Base-by-base conservation (phyloP, 92 coral and sea anemone species). In the Siderastrea siderea region DNA sequence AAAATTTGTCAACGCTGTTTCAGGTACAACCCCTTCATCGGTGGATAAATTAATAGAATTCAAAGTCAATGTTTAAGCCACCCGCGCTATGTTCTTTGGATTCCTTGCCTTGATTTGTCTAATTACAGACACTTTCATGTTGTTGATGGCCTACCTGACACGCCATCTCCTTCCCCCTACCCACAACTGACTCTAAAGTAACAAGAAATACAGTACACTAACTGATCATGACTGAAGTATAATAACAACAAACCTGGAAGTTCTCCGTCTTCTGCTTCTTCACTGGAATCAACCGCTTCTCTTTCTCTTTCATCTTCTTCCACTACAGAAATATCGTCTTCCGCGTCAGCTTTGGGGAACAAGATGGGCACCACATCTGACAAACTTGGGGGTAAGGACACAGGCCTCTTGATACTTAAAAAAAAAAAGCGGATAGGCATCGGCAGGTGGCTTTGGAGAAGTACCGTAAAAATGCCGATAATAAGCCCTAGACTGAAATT, bases 351-450 rank as follows among this genome's bases (percentile, higher is more conserved):
- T 4, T 77, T 60, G 15, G 48, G 73, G 5, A 80, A 51, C 48
- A 14, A 47, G 38, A 87, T 83, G 6, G 86, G 91, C 55, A 75
- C 58, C 16, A 2, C 45, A 66, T 91, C 94, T 0, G 89, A 71
- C 71, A 87, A 71, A 74, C 94, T 91, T 48, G 91, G 86, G 7
- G 81, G 91, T 1, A 91, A 72, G 2, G 75, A 68, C 2, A 77
- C 73, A 7, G 86, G 72, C 15, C 59, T 50, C 67, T 54, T 19
- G 19, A 78, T 74, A 68, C 92, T 89, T 19, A 16, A 52, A 69
- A 74, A 47, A 5, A 49, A 14, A 14, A 61, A 61, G 16, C 16
- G 16, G 16, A 4, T 14, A n/a, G 4, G 5, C 2, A 14, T 61
- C 3, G 9, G 12, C 48, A 44, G 12, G 9, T n/a, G 45, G 45